Percentiles rank a stretch among this genome's conserved stretches.
These are phyloP conservation scores for Nasonia giraulti DNA, from an alignment of 1,140 invertebrate genomes.

Conservation along the genomic window DNA sequence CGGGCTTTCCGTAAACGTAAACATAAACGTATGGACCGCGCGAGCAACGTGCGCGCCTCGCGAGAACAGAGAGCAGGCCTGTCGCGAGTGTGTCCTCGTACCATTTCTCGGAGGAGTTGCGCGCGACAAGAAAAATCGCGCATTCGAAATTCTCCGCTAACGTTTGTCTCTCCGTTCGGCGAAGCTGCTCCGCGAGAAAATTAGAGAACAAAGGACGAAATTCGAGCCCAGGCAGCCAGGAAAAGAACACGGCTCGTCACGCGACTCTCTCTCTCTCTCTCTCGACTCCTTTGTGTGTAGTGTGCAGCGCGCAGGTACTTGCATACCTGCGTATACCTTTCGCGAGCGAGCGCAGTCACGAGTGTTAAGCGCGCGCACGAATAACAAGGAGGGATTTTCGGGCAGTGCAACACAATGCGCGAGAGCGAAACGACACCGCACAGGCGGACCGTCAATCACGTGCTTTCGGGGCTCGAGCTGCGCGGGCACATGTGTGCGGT, in stretches of 20 bases:
- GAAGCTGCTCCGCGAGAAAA: too few species aligned
- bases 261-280: conserved; percentile 45
- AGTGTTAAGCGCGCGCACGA: neutral
- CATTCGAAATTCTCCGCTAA: too few species aligned
- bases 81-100: too few species aligned
- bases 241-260: conserved; percentile 43
- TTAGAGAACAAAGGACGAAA: neutral
- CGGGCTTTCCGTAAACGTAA: neutral
- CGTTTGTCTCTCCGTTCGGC: too few species aligned
- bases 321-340: too few species aligned
- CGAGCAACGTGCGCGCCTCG: neutral
- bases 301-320: too few species aligned
- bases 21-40: neutral
- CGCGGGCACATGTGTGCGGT: neutral
- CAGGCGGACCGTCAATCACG: conserved; percentile 41
- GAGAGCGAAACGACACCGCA: neutral
- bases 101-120: too few species aligned
- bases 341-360: too few species aligned
- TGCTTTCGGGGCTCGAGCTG: conserved; percentile 10
- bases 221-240: neutral
- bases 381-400: conserved; percentile 14
- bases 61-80: too few species aligned
- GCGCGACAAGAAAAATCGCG: too few species aligned
- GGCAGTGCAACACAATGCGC: neutral
- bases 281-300: conserved; percentile 21